Evolutionary conservation across 2,888 invertebrate species (phyloP), one percentile per base, ranked within the genome.

Genomic region (Caenorhabditis becei): DNA sequence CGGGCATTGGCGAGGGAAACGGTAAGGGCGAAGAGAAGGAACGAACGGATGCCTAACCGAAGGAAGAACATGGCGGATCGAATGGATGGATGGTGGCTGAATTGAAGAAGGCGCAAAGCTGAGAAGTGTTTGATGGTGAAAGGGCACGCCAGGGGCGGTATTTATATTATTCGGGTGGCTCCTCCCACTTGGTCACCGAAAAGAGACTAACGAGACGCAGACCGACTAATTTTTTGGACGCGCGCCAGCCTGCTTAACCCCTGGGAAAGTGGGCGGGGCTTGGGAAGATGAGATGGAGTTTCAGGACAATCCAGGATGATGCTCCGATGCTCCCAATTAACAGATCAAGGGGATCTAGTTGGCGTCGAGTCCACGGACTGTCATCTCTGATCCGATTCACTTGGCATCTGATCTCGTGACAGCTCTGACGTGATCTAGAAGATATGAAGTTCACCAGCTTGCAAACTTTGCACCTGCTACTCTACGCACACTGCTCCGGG

Each of bases 141-240:
- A 77, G 81, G 77, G 81, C 75, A 77, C 70, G 62, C 32, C 61
- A 71, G 70, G 75, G 80, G 74, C 74, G 74, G 74, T 80, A 80
- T 80, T 74, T 80, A 79, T 78, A 71, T 79, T 71, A 72, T 79
- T 71, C 58, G 61, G 28, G 28, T 51, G 69, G 58, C 80, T 80
- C 80, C 80, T 56, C 80, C 80, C 80, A 56, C 59, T 56, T 59
- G 28, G 47, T 59, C 54, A n/a, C 44, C 47, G 67, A 61, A 61
- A 53, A 51, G 53, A 65, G 65, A 61, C 51, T 65, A 24, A 32
- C 65, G 69, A 77, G 77, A 77, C 67, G 69, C 77, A 75, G 75
- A 66, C 58, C 20, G 49, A 26, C 65, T 65, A 63, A 65, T 59
- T 74, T 74, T 74, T 74, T 66, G 65, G 63, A 24, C 72, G 72